These are phyloP conservation scores for Gadus macrocephalus DNA, from an alignment of 2,113 vertebrate species.

Conservation along the genomic window DNA sequence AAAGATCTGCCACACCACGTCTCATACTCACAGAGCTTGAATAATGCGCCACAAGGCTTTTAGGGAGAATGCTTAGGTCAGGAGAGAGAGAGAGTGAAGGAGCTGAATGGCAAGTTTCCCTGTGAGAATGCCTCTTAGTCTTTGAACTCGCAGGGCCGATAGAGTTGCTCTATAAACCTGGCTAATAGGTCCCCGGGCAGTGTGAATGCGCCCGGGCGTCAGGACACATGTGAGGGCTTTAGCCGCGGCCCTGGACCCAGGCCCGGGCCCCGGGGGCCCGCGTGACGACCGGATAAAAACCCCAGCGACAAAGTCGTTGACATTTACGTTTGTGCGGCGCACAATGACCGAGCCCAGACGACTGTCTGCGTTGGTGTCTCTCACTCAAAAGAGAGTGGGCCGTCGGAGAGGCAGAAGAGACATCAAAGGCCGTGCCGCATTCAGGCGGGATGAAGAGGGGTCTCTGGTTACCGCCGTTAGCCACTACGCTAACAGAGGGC, in stretches of 20 bases:
- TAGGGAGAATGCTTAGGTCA: too few species aligned
- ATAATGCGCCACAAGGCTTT: too few species aligned
- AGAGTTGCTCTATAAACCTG: slow-evolving; percentile 60
- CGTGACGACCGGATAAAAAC: slow-evolving; percentile 49
- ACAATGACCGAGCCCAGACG: slow-evolving; percentile 63
- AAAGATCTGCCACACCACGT: too few species aligned
- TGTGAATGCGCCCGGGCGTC: slow-evolving; percentile 28
- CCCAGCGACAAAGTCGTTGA: slow-evolving; percentile 52
- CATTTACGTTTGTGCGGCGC: slow-evolving; percentile 53
- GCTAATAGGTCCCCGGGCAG: slow-evolving; percentile 60
- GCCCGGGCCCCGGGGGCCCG: slow-evolving; percentile 15
- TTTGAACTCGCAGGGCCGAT: slow-evolving; percentile 57
- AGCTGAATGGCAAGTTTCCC: slow-evolving; percentile 22
- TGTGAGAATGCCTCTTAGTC: slow-evolving; percentile 21
- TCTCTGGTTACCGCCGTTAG: slow-evolving; percentile 53
- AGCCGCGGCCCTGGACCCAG: slow-evolving; percentile 40
- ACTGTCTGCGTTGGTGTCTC: slow-evolving; percentile 39
- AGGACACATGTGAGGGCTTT: slow-evolving; percentile 45
- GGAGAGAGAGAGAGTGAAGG: slow-evolving; percentile 4
- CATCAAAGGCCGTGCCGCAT: slow-evolving; percentile 57
- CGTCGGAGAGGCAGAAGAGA: slow-evolving; percentile 20
- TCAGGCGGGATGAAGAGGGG: slow-evolving; percentile 16
- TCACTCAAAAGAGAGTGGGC: slow-evolving; percentile 26
- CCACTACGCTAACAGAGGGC: slow-evolving; percentile 51
- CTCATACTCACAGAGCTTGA: too few species aligned